Base-by-base conservation (phyloP, 23 tunicate species). In the Phallusia fumigata region DNA sequence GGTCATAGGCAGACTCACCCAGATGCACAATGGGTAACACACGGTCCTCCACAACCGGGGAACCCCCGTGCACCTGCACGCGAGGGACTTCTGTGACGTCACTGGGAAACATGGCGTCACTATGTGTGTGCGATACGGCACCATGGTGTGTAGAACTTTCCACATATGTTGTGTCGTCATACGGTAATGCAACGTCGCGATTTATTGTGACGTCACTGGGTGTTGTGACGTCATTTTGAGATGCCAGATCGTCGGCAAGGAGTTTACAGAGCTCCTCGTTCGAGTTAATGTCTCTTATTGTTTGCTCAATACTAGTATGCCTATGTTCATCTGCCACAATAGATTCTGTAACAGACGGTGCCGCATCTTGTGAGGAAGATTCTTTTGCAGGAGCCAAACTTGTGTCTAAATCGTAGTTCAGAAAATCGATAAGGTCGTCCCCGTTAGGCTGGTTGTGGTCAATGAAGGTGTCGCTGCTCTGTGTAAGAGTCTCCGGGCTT, bases 251-350 rank as follows among this genome's bases (percentile, higher is more conserved):
- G 44, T 80, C 85, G 6, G 88, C 77, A 0, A 89, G 36, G 22
- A 89, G 74, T 18, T 50, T 13, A 18, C 65, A 32, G 8, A 89
- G 69, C 33, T 84, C 88, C 40, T 84, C 82, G 47, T 89, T 83
- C 33, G 31, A 12, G 19, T 75, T 65, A 10, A 89, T 84, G 30
- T 89, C 83, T n/a, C 64, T 28, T 31, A 84, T 72, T 0, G 86
- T 80, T 31, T 87, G 33, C 65, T 22, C 69, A 26, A 74, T 74
- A 16, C 28, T 31, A 13, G 73, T 52, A 5, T 52, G 34, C 3
- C 3, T 79, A 10, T 0, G 31, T 18, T 52, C 35, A 12, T 79
- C 40, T 0, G 52, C 44, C 8, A 35, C 73, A 11, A 53, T 18
- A 30, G 52, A 51, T 52, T 79, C 45, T 52, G 36, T 1, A n/a